Evolutionary conservation across 2,113 vertebrate genomes (phyloP).

Genomic region (Entelurus aequoreus): DNA sequence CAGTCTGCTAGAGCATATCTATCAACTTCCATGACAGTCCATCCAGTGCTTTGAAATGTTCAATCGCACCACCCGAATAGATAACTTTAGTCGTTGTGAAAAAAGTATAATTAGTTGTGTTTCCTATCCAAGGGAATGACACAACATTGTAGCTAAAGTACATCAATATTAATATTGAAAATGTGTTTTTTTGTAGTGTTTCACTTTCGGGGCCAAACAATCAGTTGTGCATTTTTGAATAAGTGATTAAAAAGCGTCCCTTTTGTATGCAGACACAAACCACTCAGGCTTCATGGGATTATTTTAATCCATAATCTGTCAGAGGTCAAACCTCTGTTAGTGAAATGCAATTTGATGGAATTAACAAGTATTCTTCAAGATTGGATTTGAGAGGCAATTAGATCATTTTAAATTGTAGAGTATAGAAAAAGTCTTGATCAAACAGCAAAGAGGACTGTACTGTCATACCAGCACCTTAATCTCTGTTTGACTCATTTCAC

Average conservation of each 20-base stretch:
- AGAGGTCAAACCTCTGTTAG: conserved; percentile 26
- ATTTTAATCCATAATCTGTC: conserved; percentile 69
- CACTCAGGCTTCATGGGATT: conserved; percentile 45
- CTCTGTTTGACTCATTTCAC: too few species aligned
- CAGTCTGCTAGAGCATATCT: too few species aligned
- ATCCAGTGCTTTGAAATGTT: too few species aligned
- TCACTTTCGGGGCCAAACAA: conserved; percentile 9
- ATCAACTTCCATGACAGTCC: too few species aligned
- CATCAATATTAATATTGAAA: conserved; percentile 35
- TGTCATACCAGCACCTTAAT: too few species aligned
- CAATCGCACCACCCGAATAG: too few species aligned
- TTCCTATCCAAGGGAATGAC: too few species aligned
- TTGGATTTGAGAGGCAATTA: conserved; percentile 52
- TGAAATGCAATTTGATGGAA: conserved; percentile 47
- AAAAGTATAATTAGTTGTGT: too few species aligned
- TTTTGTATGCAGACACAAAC: conserved; percentile 14
- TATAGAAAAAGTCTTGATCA: too few species aligned
- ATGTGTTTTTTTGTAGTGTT: conserved; percentile 42
- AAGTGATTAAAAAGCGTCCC: conserved; percentile 34
- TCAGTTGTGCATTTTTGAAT: conserved; percentile 26
- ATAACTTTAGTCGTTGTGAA: too few species aligned
- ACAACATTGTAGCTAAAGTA: background rate
- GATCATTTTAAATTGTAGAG: conserved; percentile 41
- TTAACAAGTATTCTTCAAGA: conserved; percentile 48
- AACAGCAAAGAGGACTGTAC: too few species aligned